phyloP scores from a whole-genome alignment of 2,113 vertebrate genomes.

The Oxyura jamaicensis region DNA sequence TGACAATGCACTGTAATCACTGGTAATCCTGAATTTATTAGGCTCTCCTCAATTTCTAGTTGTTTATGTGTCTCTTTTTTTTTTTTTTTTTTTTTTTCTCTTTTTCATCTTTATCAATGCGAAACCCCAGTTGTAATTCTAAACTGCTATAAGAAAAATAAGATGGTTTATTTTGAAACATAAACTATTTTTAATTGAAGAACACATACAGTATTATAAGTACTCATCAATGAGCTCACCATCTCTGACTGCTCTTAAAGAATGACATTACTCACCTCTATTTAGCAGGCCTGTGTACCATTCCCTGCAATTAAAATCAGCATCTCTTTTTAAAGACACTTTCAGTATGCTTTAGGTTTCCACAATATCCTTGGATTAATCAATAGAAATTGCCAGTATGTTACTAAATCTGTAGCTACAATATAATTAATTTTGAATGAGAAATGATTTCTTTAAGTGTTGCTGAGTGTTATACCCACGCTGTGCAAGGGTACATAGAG shows the following conservation, averaged over 20 bases:
- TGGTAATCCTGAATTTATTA: neutral
- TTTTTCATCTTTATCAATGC: neutral
- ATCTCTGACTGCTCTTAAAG: neutral
- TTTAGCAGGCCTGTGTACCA: conserved; percentile 28
- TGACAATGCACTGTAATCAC: neutral
- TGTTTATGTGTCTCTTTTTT: neutral
- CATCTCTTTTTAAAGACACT: conserved; percentile 64
- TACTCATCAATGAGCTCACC: neutral
- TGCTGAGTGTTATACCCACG: conserved; percentile 67
- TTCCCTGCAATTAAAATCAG: conserved; percentile 17
- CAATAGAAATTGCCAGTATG: conserved; percentile 72
- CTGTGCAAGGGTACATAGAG: conserved; percentile 54
- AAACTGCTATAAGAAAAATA: neutral
- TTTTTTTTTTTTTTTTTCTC: neutral
- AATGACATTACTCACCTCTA: neutral
- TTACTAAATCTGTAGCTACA: conserved; percentile 82
- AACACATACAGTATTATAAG: neutral
- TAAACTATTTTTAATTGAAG: neutral
- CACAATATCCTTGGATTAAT: conserved; percentile 74
- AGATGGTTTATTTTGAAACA: neutral
- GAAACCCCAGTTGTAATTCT: neutral
- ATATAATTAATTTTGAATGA: conserved; percentile 84
- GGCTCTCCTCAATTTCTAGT: neutral
- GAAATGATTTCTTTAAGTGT: conserved; percentile 82
- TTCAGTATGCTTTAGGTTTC: conserved; percentile 68